phyloP scores from a whole-genome alignment of 2,797 vertebrate species.

The Sebastes jordani region DNA sequence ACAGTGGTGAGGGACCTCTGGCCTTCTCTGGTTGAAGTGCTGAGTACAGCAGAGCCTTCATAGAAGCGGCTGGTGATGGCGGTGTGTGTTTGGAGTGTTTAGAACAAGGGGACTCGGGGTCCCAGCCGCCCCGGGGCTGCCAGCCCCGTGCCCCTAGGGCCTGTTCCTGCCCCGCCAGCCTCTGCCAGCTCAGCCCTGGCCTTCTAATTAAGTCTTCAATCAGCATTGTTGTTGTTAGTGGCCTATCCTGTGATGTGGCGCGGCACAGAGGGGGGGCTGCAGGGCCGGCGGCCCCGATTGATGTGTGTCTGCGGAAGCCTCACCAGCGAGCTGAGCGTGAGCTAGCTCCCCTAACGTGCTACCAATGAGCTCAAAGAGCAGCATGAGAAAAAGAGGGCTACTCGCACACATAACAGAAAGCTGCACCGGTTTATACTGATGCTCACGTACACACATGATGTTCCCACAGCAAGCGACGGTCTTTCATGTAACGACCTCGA shows the following conservation, averaged over 20 bases:
- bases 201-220: slow-evolving; percentile 84
- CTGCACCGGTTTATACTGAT: slow-evolving; percentile 22
- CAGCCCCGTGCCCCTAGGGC: slow-evolving; percentile 56
- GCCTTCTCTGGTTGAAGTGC: slow-evolving; percentile 30
- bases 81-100: slow-evolving; percentile 50
- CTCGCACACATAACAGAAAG: slow-evolving; percentile 55
- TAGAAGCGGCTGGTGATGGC: slow-evolving; percentile 32
- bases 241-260: slow-evolving; percentile 73
- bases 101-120: slow-evolving; percentile 50
- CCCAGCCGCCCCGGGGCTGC: slow-evolving; percentile 33
- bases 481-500: neutral
- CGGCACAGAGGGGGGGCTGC: slow-evolving; percentile 63
- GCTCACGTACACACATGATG: slow-evolving; percentile 31
- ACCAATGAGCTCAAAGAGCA: slow-evolving; percentile 75
- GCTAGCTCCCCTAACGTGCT: slow-evolving; percentile 64
- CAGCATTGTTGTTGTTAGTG: slow-evolving; percentile 78
- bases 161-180: slow-evolving; percentile 57
- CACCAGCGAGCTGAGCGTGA: slow-evolving; percentile 71
- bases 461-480: slow-evolving; percentile 31
- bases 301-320: slow-evolving; percentile 71
- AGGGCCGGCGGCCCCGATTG: slow-evolving; percentile 69
- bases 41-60: slow-evolving; percentile 43
- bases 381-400: slow-evolving; percentile 62
- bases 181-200: slow-evolving; percentile 72
- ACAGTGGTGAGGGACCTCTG: slow-evolving; percentile 18